Percentiles rank a stretch among this genome's conserved stretches.
Evolutionary conservation across 1,140 invertebrate genomes (phyloP).

Genomic region (Tribolium madens): DNA sequence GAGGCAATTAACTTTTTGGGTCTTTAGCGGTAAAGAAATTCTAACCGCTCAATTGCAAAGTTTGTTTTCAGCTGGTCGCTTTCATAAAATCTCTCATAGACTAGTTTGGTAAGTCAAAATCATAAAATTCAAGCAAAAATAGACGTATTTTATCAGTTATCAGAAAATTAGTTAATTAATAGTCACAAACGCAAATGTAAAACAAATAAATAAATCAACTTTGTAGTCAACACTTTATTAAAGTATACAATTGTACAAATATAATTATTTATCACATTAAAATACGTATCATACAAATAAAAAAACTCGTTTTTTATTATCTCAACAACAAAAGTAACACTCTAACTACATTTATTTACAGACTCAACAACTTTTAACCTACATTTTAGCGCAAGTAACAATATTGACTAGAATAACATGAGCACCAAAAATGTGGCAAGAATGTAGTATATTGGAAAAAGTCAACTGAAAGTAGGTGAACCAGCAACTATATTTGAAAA

Average conservation of each 20-base stretch:
- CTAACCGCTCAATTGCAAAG: no score
- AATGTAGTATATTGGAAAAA: background rate
- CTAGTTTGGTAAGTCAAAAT: no score
- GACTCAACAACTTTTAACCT: background rate
- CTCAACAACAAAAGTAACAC: background rate
- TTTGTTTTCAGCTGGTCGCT: no score
- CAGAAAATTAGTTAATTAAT: no score
- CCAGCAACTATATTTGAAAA: no score
- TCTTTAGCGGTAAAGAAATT: no score
- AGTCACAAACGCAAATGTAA: background rate
- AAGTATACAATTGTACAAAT: constrained; percentile 28
- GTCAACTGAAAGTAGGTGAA: no score
- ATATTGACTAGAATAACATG: constrained; percentile 35
- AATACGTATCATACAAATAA: constrained; percentile 3
- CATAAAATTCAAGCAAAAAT: no score
- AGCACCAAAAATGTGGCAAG: constrained; percentile 5
- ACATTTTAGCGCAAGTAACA: background rate
- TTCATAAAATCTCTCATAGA: no score
- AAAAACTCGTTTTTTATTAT: constrained; percentile 5
- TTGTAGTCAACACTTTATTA: constrained; percentile 28
- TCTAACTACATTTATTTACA: background rate
- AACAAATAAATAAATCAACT: background rate
- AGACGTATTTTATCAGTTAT: no score
- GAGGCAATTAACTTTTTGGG: no score
- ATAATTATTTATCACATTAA: constrained; percentile 33